These are phyloP conservation scores for Peromyscus californicus DNA, from an alignment of 2,113 vertebrate species.

Conservation along the genomic window DNA sequence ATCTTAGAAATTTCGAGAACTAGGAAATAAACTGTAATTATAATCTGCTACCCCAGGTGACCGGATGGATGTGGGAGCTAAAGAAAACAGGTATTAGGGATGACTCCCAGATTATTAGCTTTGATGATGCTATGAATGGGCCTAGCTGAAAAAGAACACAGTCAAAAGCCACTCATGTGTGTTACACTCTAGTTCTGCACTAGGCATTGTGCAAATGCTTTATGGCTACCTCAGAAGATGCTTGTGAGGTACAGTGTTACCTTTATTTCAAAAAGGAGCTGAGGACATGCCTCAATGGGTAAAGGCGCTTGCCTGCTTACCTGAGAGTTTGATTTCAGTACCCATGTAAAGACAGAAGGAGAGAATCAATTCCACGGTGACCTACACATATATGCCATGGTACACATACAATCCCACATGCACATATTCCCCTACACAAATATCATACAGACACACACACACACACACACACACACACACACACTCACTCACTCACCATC, in stretches of 20 bases:
- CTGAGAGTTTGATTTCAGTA: not conserved
- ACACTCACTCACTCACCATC: not conserved
- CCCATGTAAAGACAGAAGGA: not conserved
- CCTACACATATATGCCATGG: not conserved
- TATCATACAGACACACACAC: not conserved
- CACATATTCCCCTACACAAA: not conserved
- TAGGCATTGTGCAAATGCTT: not conserved
- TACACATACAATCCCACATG: not conserved
- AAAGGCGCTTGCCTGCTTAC: not conserved
- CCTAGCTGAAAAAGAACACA: not conserved
- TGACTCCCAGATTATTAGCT: not conserved
- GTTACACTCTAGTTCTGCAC: not conserved
- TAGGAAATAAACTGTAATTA: conserved; percentile 40
- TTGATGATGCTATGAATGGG: not conserved
- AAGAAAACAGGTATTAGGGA: conserved; percentile 24
- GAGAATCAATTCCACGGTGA: not conserved
- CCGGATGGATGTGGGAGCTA: not conserved
- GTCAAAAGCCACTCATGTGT: not conserved
- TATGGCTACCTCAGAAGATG: not conserved
- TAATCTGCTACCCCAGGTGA: not conserved
- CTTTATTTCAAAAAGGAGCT: conserved; percentile 29
- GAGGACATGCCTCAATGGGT: not conserved
- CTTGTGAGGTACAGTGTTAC: not conserved
- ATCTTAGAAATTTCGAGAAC: conserved; percentile 47
- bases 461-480: not conserved